phyloP scores from a whole-genome alignment of 53 echinoderm and acorn worm genomes.

The Stichopus horrens region DNA sequence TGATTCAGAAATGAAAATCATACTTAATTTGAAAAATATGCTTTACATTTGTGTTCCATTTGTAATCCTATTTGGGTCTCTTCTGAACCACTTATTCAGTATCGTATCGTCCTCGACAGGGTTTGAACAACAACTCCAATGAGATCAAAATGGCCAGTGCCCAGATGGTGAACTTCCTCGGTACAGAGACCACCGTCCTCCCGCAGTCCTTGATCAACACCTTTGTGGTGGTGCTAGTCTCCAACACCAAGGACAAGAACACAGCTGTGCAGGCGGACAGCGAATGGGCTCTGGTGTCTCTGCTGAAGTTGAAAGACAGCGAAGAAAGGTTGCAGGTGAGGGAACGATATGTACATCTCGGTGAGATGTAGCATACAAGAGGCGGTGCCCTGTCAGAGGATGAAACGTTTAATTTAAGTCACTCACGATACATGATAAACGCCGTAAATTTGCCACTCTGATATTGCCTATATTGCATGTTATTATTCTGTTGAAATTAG shows the following conservation, averaged over 20 bases:
- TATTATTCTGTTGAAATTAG: no score
- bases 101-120: constrained; percentile 47
- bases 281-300: constrained; percentile 82
- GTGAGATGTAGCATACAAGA: no score
- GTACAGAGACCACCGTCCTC: constrained; percentile 62
- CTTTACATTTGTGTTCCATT: no score
- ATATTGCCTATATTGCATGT: no score
- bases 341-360: neutral
- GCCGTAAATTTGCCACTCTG: no score
- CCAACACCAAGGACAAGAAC: constrained; percentile 97
- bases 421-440: no score
- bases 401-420: no score
- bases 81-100: neutral
- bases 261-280: constrained; percentile 93
- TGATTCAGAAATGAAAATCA: no score
- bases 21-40: no score
- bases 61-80: neutral
- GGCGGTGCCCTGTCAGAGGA: no score
- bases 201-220: constrained; percentile 64
- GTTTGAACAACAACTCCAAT: constrained; percentile 87
- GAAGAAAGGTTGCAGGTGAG: constrained; percentile 63
- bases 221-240: constrained; percentile 80
- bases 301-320: constrained; percentile 64
- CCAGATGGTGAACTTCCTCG: constrained; percentile 82
- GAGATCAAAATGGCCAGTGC: constrained; percentile 98